Conservation (phyloP, 2,113 vertebrate genomes). For the Eidolon helvum region DNA sequence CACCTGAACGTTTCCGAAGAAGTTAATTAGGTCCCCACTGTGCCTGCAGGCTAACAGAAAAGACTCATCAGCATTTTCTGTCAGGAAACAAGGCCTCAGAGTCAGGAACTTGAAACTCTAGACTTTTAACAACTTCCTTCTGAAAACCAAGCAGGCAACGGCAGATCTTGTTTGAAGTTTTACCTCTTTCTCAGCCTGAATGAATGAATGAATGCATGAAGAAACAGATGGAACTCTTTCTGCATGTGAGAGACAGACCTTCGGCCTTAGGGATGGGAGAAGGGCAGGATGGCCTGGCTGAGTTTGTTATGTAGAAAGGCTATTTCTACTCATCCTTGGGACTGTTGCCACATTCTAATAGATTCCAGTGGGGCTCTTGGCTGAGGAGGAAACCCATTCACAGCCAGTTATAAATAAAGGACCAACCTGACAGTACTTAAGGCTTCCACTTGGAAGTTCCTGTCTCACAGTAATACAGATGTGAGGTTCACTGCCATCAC, state of each 20-base stretch:
- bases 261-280: background rate
- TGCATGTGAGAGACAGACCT: background rate
- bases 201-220: background rate
- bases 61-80: background rate
- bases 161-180: background rate
- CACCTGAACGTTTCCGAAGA: conserved; percentile 39
- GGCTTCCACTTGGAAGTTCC: background rate
- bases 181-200: conserved; percentile 3
- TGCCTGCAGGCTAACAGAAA: conserved; percentile 16
- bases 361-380: background rate
- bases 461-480: background rate
- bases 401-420: background rate
- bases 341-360: background rate
- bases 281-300: background rate
- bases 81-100: background rate
- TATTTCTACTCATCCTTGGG: background rate
- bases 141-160: background rate
- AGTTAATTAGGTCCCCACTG: conserved; percentile 30
- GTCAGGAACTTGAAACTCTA: background rate
- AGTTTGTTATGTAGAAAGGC: background rate
- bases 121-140: background rate
- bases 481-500: background rate
- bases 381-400: background rate
- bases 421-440: background rate
- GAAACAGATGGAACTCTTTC: background rate